These are phyloP conservation scores for Sesia apiformis DNA, from an alignment of 2,888 invertebrate genomes.

Conservation along the genomic window DNA sequence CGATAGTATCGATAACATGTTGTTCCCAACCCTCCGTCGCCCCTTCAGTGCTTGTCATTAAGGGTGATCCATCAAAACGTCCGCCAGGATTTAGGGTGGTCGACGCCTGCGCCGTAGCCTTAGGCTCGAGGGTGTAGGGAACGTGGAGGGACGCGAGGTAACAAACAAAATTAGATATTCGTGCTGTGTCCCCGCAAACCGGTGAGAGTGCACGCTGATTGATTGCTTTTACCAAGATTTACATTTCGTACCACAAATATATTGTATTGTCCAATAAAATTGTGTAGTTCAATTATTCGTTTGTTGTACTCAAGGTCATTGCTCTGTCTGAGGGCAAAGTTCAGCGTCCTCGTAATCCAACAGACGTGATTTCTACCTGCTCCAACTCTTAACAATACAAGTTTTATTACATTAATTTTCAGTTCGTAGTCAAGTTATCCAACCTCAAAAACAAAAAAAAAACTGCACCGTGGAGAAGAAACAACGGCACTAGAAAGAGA, in stretches of 20 bases:
- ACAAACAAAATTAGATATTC: conserved; percentile 73
- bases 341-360: conserved; percentile 3
- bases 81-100: conserved; percentile 69
- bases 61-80: conserved; percentile 75
- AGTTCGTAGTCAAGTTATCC: conserved; percentile 1
- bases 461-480: conserved; percentile 19
- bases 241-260: conserved; percentile 14
- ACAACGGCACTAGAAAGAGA: conserved; percentile 18
- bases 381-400: background rate
- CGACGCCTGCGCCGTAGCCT: conserved; percentile 50
- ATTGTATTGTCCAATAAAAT: conserved; percentile 2
- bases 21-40: conserved; percentile 33
- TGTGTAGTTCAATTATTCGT: background rate
- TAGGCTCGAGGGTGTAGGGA: conserved; percentile 8
- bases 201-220: conserved; percentile 59
- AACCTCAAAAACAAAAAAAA: conserved; percentile 25
- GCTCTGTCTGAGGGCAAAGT: conserved; percentile 1
- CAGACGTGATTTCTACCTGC: conserved; percentile 2
- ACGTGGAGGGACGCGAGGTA: conserved; percentile 23
- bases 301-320: background rate
- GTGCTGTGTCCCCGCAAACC: conserved; percentile 66
- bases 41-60: conserved; percentile 71
- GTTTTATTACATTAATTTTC: background rate
- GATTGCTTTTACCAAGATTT: conserved; percentile 52
- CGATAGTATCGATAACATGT: conserved; percentile 25